phyloP scores from a whole-genome alignment of 2,797 vertebrate genomes.

The Onychomys torridus region DNA sequence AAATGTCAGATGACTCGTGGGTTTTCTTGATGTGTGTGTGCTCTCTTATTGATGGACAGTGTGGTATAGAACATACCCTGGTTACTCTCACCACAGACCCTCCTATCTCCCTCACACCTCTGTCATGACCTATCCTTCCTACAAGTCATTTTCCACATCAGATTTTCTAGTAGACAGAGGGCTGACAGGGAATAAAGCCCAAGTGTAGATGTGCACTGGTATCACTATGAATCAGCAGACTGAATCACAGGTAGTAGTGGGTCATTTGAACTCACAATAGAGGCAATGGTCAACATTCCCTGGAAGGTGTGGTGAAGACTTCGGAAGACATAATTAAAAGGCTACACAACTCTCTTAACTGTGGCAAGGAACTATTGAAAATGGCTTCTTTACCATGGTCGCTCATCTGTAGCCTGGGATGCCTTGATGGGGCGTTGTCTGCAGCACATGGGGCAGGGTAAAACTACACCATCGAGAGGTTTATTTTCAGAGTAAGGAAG shows the following conservation, averaged over 20 bases:
- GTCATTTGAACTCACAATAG: background rate
- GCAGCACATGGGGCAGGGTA: background rate
- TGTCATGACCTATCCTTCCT: too few relatives aligned
- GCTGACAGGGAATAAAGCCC: background rate
- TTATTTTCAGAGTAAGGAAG: constrained; percentile 50
- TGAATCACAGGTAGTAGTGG: background rate
- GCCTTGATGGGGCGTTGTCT: background rate
- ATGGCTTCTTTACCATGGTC: background rate
- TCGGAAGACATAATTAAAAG: background rate
- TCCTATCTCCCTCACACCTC: background rate
- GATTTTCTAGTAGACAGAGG: background rate
- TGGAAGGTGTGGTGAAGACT: background rate
- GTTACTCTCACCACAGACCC: too few relatives aligned
- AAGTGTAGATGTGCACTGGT: background rate
- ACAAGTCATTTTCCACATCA: background rate
- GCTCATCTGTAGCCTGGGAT: background rate
- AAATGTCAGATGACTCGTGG: background rate
- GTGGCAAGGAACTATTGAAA: background rate
- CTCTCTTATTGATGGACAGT: background rate
- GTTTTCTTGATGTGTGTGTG: background rate
- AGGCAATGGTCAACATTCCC: background rate
- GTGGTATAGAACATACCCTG: background rate
- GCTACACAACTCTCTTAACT: background rate
- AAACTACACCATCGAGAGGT: background rate
- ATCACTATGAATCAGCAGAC: background rate